These are phyloP conservation scores for Pitangus sulphuratus DNA, from an alignment of 2,797 vertebrate species.

Conservation along the genomic window DNA sequence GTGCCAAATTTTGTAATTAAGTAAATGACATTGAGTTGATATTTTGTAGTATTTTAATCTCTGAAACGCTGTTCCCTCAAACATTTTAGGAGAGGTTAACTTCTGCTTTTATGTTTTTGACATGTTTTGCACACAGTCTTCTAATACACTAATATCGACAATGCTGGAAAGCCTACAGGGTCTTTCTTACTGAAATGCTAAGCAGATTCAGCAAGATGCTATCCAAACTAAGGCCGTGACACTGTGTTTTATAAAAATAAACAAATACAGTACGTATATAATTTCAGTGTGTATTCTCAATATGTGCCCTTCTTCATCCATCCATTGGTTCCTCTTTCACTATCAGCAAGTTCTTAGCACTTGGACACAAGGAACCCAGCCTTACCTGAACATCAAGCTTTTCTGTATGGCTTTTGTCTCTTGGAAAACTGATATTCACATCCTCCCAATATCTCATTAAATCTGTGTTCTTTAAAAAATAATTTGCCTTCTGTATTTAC, in stretches of 20 bases:
- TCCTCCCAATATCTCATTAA: not conserved
- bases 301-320: not conserved
- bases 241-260: not conserved
- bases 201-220: not conserved
- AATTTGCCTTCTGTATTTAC: not conserved
- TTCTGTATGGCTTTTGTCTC: not conserved
- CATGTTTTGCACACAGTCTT: not conserved
- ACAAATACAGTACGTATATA: not conserved
- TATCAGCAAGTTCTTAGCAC: not conserved
- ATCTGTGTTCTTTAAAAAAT: not conserved
- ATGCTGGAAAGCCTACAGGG: not conserved
- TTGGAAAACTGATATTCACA: not conserved
- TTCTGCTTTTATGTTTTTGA: not conserved
- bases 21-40: not conserved
- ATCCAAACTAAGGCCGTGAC: not conserved
- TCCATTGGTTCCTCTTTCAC: not conserved
- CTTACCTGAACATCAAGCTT: not conserved
- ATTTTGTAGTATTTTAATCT: constrained; percentile 8
- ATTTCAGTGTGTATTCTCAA: not conserved
- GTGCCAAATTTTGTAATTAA: constrained; percentile 7
- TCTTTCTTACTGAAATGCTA: not conserved
- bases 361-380: not conserved
- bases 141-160: not conserved
- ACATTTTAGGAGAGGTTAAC: not conserved
- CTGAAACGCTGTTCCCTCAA: not conserved